phyloP scores from a whole-genome alignment of 1,140 invertebrate genomes.

The Cryptotermes secundus region DNA sequence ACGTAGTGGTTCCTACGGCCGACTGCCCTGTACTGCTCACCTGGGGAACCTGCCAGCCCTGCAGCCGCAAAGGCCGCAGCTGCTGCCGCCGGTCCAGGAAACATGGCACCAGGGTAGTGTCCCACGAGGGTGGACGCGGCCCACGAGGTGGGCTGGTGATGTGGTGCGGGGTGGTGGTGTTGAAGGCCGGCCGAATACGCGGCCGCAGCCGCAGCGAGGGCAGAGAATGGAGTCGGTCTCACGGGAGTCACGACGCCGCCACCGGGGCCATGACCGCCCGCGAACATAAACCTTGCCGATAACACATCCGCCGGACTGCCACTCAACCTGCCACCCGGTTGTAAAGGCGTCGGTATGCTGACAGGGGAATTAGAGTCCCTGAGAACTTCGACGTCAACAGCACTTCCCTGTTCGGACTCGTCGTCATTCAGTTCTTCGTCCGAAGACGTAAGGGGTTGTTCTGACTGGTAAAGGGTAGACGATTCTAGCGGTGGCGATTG shows the following conservation, averaged over 20 bases:
- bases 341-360: not conserved
- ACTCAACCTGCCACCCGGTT: not conserved
- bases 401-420: slow-evolving; percentile 64
- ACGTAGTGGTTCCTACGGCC: too few species aligned
- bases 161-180: slow-evolving; percentile 20
- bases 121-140: slow-evolving; percentile 21
- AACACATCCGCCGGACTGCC: not conserved
- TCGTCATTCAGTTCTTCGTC: slow-evolving; percentile 56
- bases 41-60: slow-evolving; percentile 26
- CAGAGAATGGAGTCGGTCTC: slow-evolving; percentile 65
- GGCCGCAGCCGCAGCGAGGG: slow-evolving; percentile 62
- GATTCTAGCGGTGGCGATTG: slow-evolving; percentile 44
- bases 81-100: slow-evolving; percentile 15
- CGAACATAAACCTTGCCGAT: slow-evolving; percentile 9
- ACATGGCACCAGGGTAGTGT: slow-evolving; percentile 31
- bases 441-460: slow-evolving; percentile 46
- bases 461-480: slow-evolving; percentile 44
- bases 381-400: slow-evolving; percentile 62
- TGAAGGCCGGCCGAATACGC: slow-evolving; percentile 46
- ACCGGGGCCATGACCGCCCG: not conserved
- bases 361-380: not conserved
- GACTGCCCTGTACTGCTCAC: not conserved
- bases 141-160: slow-evolving; percentile 19
- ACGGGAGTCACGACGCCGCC: slow-evolving; percentile 53
- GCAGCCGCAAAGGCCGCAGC: not conserved